Base-by-base conservation (phyloP, 2,888 invertebrate species). In the Drosophila fulvimacula region DNA sequence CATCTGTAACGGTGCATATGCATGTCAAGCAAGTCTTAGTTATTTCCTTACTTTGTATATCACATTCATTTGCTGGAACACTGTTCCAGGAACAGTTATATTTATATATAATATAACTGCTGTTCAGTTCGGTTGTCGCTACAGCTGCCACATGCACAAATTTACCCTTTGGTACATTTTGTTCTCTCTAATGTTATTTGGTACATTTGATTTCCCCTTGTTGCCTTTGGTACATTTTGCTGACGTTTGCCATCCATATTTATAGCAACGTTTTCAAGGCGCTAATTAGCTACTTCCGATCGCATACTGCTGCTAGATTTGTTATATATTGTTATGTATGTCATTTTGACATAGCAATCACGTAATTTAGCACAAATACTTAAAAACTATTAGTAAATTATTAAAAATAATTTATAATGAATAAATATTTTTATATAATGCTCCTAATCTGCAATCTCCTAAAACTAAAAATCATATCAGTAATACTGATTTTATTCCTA, bases 91-190 rank as follows among this genome's bases (percentile, higher is more conserved):
- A 36, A 27, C 10, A n/a, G 11, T 19, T 30, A 58, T 17, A 10
- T 32, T 5, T 32, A 13, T 34, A 7, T 39, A 30, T 19, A 5
- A 9, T 39, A 30, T 39, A 15, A n/a, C 44, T 32, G 5, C 4
- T 36, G 15, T 21, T 0, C 36, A n/a, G 51, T n/a, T n/a, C n/a
- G 21, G 15, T 36, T 36, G 15, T 17, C 9, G 27, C 17, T 6
- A 13, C 24, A 10, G 13, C 21, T 53, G 52, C 52, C 52, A 53
- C 52, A 53, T 38, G 7, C 9, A 17, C 52, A 53, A 38, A 17
- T 49, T 5, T 49, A 21, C 9, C n/a, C n/a, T 17, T 27, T 24
- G 19, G 24, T 46, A 36, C 34, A 2, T 15, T 24, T 44, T 7
- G 17, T 13, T 15, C 10, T 11, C 24, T 10, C 0, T 21, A 36